Percentiles rank a stretch among this genome's conserved stretches.
phyloP scores from a whole-genome alignment of 1,140 invertebrate species.

The Platorchestia sp. region DNA sequence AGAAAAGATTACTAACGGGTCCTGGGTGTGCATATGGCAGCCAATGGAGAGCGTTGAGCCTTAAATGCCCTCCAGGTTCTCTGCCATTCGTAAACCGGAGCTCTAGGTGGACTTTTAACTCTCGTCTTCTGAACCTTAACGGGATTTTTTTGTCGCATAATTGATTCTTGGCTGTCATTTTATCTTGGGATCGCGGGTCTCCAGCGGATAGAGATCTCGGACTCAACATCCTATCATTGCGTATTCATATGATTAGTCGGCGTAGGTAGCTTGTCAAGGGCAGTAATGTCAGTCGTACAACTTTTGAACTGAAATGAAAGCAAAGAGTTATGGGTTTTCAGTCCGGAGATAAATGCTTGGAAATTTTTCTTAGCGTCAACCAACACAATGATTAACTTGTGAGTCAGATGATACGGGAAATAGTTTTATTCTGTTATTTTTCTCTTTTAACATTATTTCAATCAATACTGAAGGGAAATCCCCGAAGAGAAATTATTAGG shows the following conservation, averaged over 20 bases:
- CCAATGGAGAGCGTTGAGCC: background rate
- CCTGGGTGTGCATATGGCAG: constrained; percentile 4
- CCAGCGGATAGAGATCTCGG: background rate
- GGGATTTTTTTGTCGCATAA: background rate
- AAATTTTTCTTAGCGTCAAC: background rate
- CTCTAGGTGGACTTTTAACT: background rate
- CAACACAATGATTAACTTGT: background rate
- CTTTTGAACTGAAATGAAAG: background rate
- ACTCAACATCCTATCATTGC: background rate
- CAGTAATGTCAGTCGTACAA: background rate
- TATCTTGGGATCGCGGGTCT: background rate
- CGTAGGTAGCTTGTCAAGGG: background rate
- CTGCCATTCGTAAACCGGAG: background rate
- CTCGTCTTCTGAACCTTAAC: background rate
- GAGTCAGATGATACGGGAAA: background rate
- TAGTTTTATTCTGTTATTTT: background rate
- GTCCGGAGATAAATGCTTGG: background rate
- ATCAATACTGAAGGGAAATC: too few species aligned
- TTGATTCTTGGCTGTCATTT: background rate
- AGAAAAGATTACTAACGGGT: background rate
- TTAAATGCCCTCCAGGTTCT: background rate
- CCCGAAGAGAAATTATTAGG: too few species aligned
- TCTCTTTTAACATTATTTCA: too few species aligned
- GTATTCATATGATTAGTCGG: background rate
- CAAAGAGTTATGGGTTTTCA: background rate